Conservation (phyloP, 2,797 vertebrate species). For the Pachyuromys duprasi region DNA sequence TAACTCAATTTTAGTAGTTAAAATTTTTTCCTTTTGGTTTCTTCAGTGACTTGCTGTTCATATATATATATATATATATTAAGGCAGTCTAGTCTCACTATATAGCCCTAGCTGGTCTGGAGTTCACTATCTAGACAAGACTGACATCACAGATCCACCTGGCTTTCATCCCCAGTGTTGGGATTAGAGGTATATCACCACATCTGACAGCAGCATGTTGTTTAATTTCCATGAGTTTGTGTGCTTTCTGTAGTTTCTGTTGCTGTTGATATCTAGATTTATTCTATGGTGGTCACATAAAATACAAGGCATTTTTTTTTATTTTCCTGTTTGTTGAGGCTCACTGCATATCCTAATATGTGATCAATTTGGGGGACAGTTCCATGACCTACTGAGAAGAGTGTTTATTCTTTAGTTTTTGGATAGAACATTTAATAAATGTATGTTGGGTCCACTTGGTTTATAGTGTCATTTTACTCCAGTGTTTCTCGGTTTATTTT, state of each 20-base stretch:
- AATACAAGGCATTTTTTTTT: neutral
- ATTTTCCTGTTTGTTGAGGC: neutral
- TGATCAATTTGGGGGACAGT: neutral
- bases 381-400: neutral
- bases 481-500: neutral
- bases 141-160: neutral
- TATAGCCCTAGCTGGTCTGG: neutral
- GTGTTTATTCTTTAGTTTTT: neutral
- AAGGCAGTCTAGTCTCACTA: neutral
- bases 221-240: neutral
- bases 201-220: neutral
- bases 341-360: neutral
- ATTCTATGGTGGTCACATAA: neutral
- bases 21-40: neutral
- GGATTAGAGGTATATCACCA: too few relatives aligned
- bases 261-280: neutral
- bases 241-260: neutral
- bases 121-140: neutral
- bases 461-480: neutral
- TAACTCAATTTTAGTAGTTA: neutral
- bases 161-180: neutral
- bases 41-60: neutral
- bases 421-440: neutral
- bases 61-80: too few relatives aligned
- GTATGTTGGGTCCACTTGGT: neutral